Conservation (phyloP, 2,113 vertebrate species). For the Lycaon pictus region DNA sequence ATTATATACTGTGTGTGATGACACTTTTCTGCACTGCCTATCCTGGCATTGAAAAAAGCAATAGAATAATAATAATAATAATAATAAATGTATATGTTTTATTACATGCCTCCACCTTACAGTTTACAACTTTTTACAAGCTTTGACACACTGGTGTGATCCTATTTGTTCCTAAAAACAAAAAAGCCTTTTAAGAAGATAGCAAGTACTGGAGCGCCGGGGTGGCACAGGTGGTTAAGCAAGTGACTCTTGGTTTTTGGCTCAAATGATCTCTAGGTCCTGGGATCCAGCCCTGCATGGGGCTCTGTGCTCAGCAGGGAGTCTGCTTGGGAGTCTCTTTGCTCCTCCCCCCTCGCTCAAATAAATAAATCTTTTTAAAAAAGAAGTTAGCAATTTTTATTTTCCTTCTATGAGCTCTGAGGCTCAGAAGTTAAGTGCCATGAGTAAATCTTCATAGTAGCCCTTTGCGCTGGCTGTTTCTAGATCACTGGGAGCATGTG, state of each 20-base stretch:
- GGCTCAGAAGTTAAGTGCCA: neutral
- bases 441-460: neutral
- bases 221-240: neutral
- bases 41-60: neutral
- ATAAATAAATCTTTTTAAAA: neutral
- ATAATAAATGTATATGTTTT: neutral
- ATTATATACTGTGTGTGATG: neutral
- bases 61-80: neutral
- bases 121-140: neutral
- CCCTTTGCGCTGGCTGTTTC: neutral
- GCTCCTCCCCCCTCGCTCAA: neutral
- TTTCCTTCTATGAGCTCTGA: neutral
- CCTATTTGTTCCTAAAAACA: conserved; percentile 20
- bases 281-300: neutral
- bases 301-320: neutral
- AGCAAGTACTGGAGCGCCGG: neutral
- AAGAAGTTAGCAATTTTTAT: neutral
- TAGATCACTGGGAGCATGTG: neutral
- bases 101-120: neutral
- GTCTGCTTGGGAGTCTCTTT: neutral
- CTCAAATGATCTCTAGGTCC: neutral
- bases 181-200: neutral
- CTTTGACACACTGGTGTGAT: neutral
- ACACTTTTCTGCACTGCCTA: neutral
- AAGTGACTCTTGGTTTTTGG: neutral